A percentile compares a stretch with the other conserved stretches of the same genome.
Evolutionary conservation across 2,888 invertebrate genomes (phyloP).

Genomic region (Leucoptera coffeella): DNA sequence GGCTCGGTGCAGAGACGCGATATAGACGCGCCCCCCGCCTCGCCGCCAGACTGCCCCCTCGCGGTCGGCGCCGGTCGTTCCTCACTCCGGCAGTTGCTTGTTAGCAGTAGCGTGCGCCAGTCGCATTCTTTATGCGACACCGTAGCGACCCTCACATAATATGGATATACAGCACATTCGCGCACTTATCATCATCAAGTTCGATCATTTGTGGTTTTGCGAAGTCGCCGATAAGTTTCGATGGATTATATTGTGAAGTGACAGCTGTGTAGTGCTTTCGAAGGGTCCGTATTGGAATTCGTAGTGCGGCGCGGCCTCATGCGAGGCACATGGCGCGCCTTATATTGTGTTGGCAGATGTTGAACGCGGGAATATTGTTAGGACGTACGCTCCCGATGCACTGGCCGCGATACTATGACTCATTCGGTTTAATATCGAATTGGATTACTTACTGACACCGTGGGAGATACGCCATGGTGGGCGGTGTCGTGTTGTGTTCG

Average conservation of each 20-base stretch:
- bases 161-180: slow-evolving; percentile 49
- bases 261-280: slow-evolving; percentile 17
- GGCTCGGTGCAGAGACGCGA: slow-evolving; percentile 19
- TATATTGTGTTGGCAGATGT: slow-evolving; percentile 36
- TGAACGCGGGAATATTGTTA: too few species aligned
- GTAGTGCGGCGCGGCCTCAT: slow-evolving; percentile 44
- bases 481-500: too few species aligned
- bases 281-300: slow-evolving; percentile 50
- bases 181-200: slow-evolving; percentile 41
- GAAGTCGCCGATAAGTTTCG: slow-evolving; percentile 45
- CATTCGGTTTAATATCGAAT: too few species aligned
- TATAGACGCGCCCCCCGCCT: slow-evolving; percentile 22
- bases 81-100: slow-evolving; percentile 30
- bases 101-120: slow-evolving; percentile 46
- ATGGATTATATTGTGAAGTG: slow-evolving; percentile 54
- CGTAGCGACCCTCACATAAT: slow-evolving; percentile 32
- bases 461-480: too few species aligned
- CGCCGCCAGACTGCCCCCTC: slow-evolving; percentile 9
- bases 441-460: too few species aligned
- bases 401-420: too few species aligned
- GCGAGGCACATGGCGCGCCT: slow-evolving; percentile 46
- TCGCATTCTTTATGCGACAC: slow-evolving; percentile 43
- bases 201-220: slow-evolving; percentile 46
- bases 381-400: too few species aligned
- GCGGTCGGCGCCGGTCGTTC: slow-evolving; percentile 12